Evolutionary conservation across 2,113 vertebrate species (phyloP), one percentile per base, ranked within the genome.

Genomic region (Haemorhous mexicanus): DNA sequence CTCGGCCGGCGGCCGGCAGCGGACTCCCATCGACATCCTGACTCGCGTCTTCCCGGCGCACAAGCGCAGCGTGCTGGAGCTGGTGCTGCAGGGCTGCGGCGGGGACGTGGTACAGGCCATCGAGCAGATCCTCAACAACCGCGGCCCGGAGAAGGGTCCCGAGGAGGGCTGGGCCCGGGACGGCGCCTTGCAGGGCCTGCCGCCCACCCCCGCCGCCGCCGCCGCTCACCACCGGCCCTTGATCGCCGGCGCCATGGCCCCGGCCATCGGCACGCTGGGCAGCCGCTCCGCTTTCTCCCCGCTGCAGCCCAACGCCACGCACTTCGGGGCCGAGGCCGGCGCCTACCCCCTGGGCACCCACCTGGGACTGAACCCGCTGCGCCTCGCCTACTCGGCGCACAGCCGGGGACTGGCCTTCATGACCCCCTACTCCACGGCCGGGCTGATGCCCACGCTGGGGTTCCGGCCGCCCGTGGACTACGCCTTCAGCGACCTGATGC

Each of bases 391-490:
- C 98, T 99, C 99, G 2, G 97, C 99, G 11, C 99, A 99, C 97
- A 99, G 99, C 98, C 98, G 99, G 24, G 99, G 99, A 93, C 98
- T 99, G 95, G 99, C 99, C 87, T 99, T 99, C 98, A 99, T 99
- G 99, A 97, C 99, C 41, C 99, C 99, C 28, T 99, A 99, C 97
- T 99, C 99, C 94, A 99, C 99, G 84, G 98, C 99, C 9, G 99
- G 99, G 53, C 98, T 99, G 72, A 98, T 99, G 98, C 99, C 99
- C 96, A 99, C 99, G 6, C 97, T 99, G 50, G 99, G 99, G 96
- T 99, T 99, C 98, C 98, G 99, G 89, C 99, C 99, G 32, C 99
- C 99, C 82, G 98, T 99, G 99, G 99, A 99, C 98, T 99, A 99
- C 77, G 99, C 99, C 90, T 99, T 99, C 96, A 99, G 99, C 97